Base-by-base conservation (phyloP, 2,888 invertebrate genomes). In the Eueremaeus valkanovi region DNA sequence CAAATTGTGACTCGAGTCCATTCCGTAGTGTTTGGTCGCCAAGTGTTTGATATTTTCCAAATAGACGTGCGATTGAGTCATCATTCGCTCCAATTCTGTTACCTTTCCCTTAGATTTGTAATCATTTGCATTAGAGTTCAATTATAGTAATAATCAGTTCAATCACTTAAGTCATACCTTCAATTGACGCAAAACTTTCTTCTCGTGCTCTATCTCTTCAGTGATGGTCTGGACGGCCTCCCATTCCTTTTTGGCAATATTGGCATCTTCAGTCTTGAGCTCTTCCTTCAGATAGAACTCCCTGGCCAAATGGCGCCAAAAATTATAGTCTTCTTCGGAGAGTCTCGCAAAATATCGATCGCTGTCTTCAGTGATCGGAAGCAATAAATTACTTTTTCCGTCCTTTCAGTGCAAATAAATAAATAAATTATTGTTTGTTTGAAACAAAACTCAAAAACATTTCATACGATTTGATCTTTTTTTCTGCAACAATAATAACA, bases 71-170 rank as follows among this genome's bases (percentile, higher is more conserved):
- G 78, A 78, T 40, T 75, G 79, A 49, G 75, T 77, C 72, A 83
- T 79, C 76, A 81, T 79, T 74, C 81, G 79, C 77, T 84, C 83
- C 51, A 83, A 75, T 76, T 83, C 82, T 21, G 81, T 80, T n/a
- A 83, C 79, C 36, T 83, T 80, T 73, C 83, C 82, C 73, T n/a
- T n/a, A n/a, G n/a, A n/a, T n/a, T n/a, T n/a, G n/a, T n/a, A n/a
- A n/a, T n/a, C n/a, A n/a, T n/a, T n/a, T n/a, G n/a, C n/a, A n/a
- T n/a, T n/a, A n/a, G n/a, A n/a, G n/a, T n/a, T n/a, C n/a, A n/a
- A n/a, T n/a, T n/a, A n/a, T n/a, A n/a, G n/a, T n/a, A n/a, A n/a
- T n/a, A n/a, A n/a, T n/a, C n/a, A n/a, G n/a, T n/a, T n/a, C n/a
- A n/a, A n/a, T n/a, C n/a, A n/a, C n/a, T n/a, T n/a, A n/a, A n/a